Evolutionary conservation across 2,113 vertebrate species (phyloP), one percentile per base, ranked within the genome.

Genomic region (Embiotoca jacksoni): DNA sequence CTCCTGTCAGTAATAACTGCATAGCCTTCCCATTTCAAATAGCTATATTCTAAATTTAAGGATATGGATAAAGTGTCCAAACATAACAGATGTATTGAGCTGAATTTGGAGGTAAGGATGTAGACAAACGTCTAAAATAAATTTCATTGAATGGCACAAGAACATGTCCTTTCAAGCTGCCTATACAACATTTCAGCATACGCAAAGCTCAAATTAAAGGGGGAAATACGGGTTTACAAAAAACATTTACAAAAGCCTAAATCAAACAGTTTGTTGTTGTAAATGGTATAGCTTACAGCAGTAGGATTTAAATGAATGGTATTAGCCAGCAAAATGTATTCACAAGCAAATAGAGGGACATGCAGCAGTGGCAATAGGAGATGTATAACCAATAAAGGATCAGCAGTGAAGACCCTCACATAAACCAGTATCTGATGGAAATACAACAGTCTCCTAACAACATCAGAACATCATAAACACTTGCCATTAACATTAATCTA

Each of bases 361-460:
- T 64, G 49, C 35, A 61, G 32, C 4, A 1, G n/a, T 62, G 44
- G 39, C 44, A 75, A 23, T n/a, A 63, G 31, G 37, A 56, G 14
- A 52, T 32, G 33, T 71, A 75, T 54, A 31, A 32, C 35, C 37
- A 6, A 47, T 81, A 72, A 85, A 74, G 9, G 2, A 23, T 4
- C 1, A 2, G 7, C 13, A 35, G 53, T 72, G 37, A 64, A 36
- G 31, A 47, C 13, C 10, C 62, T 31, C 61, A 46, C 63, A 72
- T 35, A 44, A 66, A 75, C 52, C 16, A 66, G 37, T n/a, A 54
- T 33, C 44, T 70, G 41, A 78, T 80, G 36, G 59, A 81, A 78
- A 76, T 60, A 57, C 33, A 67, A 23, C 39, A 6, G 30, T 80
- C 68, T 85, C 56, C 33, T 60, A 46, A 60, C 71, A 85, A 75